These are phyloP conservation scores for Antheraea yamamai DNA, from an alignment of 2,888 invertebrate genomes.

Conservation along the genomic window DNA sequence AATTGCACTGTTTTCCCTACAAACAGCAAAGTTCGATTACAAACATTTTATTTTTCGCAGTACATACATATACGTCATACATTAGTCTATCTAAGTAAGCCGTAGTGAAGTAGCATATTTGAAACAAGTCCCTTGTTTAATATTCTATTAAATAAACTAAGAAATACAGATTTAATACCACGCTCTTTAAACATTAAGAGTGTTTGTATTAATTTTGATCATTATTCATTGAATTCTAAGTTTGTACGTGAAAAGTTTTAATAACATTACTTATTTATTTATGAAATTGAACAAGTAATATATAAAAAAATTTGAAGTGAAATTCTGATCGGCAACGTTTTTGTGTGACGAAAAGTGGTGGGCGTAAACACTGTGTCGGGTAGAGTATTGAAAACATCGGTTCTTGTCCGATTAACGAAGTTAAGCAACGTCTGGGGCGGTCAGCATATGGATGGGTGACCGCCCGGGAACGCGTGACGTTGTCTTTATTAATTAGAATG, in stretches of 20 bases:
- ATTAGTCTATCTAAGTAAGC: not conserved
- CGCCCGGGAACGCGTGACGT: no score
- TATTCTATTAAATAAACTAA: not conserved
- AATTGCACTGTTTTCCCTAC: slow-evolving; percentile 38
- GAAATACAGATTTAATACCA: not conserved
- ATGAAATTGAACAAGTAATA: no score
- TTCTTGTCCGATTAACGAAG: no score
- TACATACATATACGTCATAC: not conserved
- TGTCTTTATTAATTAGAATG: no score
- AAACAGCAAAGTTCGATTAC: slow-evolving; percentile 26
- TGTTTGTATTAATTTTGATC: not conserved
- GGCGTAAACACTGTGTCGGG: no score
- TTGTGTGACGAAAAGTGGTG: no score
- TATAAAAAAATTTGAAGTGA: no score
- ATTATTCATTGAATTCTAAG: not conserved
- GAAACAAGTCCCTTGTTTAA: not conserved
- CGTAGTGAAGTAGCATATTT: not conserved
- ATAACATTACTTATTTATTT: no score
- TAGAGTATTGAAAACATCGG: no score
- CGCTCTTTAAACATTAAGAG: not conserved
- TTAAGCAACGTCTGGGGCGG: no score
- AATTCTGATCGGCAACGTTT: no score
- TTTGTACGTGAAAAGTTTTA: not conserved
- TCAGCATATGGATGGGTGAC: no score
- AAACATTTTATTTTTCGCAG: slow-evolving; percentile 10